Conservation (phyloP, 1,140 invertebrate genomes). For the Mycetomoellerius zeteki region DNA sequence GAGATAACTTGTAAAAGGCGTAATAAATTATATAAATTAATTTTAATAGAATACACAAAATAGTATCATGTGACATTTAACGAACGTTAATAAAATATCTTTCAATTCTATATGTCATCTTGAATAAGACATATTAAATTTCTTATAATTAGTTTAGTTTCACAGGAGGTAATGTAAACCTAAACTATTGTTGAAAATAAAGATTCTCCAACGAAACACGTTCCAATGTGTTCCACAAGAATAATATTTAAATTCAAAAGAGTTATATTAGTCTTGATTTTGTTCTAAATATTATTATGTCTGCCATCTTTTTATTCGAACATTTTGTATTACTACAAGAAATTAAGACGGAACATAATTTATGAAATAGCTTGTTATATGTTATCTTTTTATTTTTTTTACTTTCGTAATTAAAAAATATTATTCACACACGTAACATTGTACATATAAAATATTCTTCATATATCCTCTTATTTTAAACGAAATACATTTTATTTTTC, state of each 20-base stretch:
- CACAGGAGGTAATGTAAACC: not conserved
- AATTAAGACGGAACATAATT: not conserved
- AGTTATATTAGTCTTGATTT: slow-evolving; percentile 24
- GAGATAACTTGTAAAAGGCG: too few relatives aligned
- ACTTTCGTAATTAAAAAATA: not conserved
- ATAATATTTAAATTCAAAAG: not conserved
- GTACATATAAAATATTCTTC: not conserved
- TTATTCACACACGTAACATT: not conserved
- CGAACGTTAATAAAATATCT: not conserved
- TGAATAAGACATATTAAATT: not conserved
- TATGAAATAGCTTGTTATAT: not conserved
- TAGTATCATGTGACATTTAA: not conserved
- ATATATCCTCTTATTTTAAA: not conserved
- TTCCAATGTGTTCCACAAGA: not conserved
- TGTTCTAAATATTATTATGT: not conserved
- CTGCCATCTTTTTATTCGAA: not conserved
- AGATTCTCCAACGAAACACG: too few relatives aligned
- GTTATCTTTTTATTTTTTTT: not conserved
- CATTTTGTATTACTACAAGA: not conserved
- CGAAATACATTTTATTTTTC: not conserved
- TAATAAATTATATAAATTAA: not conserved
- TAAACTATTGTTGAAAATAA: slow-evolving; percentile 11
- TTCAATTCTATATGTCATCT: not conserved
- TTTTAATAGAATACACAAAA: not conserved
- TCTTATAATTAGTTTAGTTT: not conserved